Percentiles rank a stretch among this genome's conserved stretches.
Evolutionary conservation across 2,888 invertebrate species (phyloP).

Genomic region (Stenotaenia linearis): DNA sequence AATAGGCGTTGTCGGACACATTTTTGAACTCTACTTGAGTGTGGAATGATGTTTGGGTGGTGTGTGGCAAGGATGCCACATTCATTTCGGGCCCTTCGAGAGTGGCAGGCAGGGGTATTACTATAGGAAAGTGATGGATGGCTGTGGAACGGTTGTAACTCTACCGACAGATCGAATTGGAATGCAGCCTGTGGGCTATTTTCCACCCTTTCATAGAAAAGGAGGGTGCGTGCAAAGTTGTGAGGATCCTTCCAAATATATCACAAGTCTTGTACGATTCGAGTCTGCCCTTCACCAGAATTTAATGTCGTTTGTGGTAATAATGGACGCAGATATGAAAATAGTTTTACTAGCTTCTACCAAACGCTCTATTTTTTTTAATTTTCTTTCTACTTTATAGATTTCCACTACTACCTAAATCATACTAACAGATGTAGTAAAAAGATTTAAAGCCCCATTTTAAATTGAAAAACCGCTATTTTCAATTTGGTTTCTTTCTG

Average conservation of each 20-base stretch:
- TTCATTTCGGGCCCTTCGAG: conserved; percentile 20
- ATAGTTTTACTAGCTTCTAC: neutral
- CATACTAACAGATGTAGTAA: neutral
- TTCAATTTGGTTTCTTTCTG: neutral
- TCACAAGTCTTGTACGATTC: neutral
- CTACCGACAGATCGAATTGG: conserved; percentile 26
- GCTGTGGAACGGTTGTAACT: conserved; percentile 22
- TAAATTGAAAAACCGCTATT: neutral
- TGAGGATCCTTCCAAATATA: conserved; percentile 20
- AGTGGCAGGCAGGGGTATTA: conserved; percentile 23
- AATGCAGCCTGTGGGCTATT: conserved; percentile 26
- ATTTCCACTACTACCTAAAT: neutral
- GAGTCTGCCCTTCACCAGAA: neutral
- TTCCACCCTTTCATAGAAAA: conserved; percentile 17
- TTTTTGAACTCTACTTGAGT: conserved; percentile 14
- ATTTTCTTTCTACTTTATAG: neutral
- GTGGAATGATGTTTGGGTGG: conserved; percentile 11
- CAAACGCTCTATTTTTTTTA: neutral
- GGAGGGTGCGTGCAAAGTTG: conserved; percentile 24
- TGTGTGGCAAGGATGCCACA: conserved; percentile 19
- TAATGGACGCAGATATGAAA: neutral
- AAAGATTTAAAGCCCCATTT: neutral
- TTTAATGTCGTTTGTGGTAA: neutral
- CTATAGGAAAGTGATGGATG: conserved; percentile 20
- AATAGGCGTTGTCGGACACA: neutral